Conservation (phyloP, 2,113 vertebrate species). For the Spea bombifrons region DNA sequence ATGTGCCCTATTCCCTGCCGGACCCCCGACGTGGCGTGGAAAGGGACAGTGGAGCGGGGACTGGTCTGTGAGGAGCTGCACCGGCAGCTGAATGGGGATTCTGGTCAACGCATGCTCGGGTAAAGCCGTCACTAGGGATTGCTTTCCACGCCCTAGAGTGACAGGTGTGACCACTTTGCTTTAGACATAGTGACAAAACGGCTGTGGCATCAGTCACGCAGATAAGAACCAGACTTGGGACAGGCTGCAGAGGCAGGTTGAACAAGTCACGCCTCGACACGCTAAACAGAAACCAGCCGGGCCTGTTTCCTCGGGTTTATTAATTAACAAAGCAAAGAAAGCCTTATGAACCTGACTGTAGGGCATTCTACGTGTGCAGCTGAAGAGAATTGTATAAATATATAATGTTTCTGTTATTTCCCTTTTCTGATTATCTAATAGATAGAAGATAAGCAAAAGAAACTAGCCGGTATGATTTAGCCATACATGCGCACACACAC, state of each 20-base stretch:
- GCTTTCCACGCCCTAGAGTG: neutral
- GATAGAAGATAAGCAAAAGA: too few relatives aligned
- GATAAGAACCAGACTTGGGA: neutral
- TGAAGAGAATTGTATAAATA: too few relatives aligned
- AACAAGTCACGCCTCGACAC: too few relatives aligned
- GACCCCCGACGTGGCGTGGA: neutral
- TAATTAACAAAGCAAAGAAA: too few relatives aligned
- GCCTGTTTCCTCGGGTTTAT: too few relatives aligned
- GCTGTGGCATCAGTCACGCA: neutral
- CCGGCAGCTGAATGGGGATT: neutral
- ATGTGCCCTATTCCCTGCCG: neutral
- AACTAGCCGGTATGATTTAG: too few relatives aligned
- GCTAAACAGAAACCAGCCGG: too few relatives aligned
- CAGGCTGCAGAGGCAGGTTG: neutral
- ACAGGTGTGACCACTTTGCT: neutral
- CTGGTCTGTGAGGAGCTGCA: neutral
- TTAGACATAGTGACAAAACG: neutral
- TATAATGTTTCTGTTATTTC: too few relatives aligned
- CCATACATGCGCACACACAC: too few relatives aligned
- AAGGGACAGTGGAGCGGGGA: neutral
- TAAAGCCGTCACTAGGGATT: neutral
- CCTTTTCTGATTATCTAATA: too few relatives aligned
- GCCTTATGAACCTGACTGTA: too few relatives aligned
- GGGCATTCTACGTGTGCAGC: too few relatives aligned
- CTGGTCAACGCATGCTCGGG: slow-evolving; percentile 8